A percentile compares a stretch with the other conserved stretches of the same genome.
Evolutionary conservation across 2,888 invertebrate species (phyloP).

Genomic region (Cecidostiba fungosa): DNA sequence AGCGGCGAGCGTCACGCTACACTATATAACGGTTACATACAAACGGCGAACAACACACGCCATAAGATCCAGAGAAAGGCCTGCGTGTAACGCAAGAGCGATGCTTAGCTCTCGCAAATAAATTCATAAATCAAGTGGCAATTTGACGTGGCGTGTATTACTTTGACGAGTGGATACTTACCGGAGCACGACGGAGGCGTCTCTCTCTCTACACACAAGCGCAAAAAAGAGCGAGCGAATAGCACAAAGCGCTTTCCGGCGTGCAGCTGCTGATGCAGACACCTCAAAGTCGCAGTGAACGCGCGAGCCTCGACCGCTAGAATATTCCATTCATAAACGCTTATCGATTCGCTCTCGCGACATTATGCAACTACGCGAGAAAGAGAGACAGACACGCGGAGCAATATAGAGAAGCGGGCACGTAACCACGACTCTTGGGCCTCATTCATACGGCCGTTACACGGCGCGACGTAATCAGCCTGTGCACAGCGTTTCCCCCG

Average conservation of each 20-base stretch:
- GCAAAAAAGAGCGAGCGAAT: background rate
- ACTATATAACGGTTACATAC: no score
- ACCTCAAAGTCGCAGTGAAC: background rate
- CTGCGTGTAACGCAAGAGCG: background rate
- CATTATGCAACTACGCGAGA: slow-evolving; percentile 45
- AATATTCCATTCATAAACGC: slow-evolving; percentile 62
- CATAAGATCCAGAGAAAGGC: background rate
- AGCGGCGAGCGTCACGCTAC: background rate
- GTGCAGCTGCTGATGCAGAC: background rate
- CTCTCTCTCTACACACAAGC: background rate
- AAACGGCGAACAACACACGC: background rate
- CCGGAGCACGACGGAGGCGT: background rate
- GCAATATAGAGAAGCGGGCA: background rate
- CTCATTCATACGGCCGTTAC: slow-evolving; percentile 53
- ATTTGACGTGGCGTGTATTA: slow-evolving; percentile 15
- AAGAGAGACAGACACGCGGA: background rate
- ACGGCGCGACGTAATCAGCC: slow-evolving; percentile 49
- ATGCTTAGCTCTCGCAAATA: background rate
- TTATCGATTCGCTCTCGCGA: slow-evolving; percentile 49
- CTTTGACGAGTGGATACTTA: background rate
- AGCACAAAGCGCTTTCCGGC: slow-evolving; percentile 6
- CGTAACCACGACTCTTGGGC: background rate
- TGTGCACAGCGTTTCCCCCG: slow-evolving; percentile 16
- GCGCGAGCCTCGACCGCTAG: slow-evolving; percentile 29
- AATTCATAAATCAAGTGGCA: background rate